phyloP scores from a whole-genome alignment of 2,888 invertebrate species.

The Hirtodrosophila duncani region DNA sequence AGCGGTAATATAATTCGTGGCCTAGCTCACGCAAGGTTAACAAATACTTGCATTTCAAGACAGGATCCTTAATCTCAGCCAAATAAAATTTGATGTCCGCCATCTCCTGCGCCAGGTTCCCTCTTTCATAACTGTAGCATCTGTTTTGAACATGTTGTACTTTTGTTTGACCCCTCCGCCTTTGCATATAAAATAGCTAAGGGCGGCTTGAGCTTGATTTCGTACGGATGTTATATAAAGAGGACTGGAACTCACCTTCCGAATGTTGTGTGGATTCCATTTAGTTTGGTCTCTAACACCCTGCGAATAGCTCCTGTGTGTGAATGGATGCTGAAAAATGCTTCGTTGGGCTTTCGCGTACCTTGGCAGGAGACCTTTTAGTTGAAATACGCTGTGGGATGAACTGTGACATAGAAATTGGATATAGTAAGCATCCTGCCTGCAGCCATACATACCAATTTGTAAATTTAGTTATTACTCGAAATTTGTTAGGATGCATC shows the following conservation, averaged over 20 bases:
- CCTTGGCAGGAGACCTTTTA: conserved; percentile 5
- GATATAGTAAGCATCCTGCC: neutral
- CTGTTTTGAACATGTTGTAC: no score
- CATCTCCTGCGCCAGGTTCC: neutral
- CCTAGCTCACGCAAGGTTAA: conserved; percentile 6
- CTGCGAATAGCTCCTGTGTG: neutral
- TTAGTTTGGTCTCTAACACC: neutral
- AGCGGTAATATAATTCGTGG: conserved; percentile 19
- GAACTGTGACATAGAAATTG: neutral
- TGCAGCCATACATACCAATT: conserved; percentile 17
- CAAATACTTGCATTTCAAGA: conserved; percentile 28
- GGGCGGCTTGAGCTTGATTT: no score
- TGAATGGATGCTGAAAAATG: conserved; percentile 1
- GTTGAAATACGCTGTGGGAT: conserved; percentile 3
- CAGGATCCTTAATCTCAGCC: neutral
- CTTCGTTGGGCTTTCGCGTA: no score
- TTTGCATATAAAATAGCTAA: no score
- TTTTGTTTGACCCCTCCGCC: no score
- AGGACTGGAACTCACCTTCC: no score
- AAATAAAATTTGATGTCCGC: conserved; percentile 2
- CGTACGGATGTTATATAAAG: no score
- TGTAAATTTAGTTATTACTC: conserved; percentile 29
- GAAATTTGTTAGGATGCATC: conserved; percentile 39
- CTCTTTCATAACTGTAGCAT: no score
- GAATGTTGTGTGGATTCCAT: no score